Evolutionary conservation across 2,113 vertebrate species (phyloP).

Genomic region (Corythaixoides concolor): DNA sequence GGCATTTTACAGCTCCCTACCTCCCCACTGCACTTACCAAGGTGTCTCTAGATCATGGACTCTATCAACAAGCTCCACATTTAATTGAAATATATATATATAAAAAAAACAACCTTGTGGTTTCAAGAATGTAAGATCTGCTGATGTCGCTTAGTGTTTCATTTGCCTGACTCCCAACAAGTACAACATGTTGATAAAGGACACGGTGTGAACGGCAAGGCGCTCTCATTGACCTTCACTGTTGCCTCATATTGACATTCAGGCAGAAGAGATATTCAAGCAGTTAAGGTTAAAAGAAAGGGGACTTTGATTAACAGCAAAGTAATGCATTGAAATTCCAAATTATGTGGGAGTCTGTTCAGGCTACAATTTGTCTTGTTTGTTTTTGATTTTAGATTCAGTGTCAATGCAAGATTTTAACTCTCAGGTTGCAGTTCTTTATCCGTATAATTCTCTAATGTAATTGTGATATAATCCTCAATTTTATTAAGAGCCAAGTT

Average conservation of each 20-base stretch:
- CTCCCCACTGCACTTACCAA: neutral
- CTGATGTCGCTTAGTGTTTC: neutral
- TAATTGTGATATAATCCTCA: slow-evolving; percentile 29
- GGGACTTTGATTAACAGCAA: slow-evolving; percentile 66
- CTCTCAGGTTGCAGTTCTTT: slow-evolving; percentile 34
- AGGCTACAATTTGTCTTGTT: slow-evolving; percentile 19
- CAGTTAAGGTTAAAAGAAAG: slow-evolving; percentile 55
- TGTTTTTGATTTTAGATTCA: slow-evolving; percentile 59
- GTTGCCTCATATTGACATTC: slow-evolving; percentile 52
- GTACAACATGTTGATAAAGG: slow-evolving; percentile 10
- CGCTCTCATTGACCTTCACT: slow-evolving; percentile 35
- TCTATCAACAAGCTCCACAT: neutral
- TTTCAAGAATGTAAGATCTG: neutral
- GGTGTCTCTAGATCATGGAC: neutral
- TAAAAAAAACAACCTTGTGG: neutral
- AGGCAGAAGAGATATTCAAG: slow-evolving; percentile 38
- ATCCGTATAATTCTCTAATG: neutral
- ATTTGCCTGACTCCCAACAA: neutral
- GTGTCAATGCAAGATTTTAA: slow-evolving; percentile 50
- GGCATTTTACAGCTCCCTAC: neutral
- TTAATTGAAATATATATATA: neutral
- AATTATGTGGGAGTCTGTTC: slow-evolving; percentile 40
- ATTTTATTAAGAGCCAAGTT: neutral
- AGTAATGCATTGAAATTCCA: slow-evolving; percentile 52
- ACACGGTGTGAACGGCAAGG: neutral